These are phyloP conservation scores for Rhamnusium bicolor DNA, from an alignment of 2,888 invertebrate species.

Conservation along the genomic window DNA sequence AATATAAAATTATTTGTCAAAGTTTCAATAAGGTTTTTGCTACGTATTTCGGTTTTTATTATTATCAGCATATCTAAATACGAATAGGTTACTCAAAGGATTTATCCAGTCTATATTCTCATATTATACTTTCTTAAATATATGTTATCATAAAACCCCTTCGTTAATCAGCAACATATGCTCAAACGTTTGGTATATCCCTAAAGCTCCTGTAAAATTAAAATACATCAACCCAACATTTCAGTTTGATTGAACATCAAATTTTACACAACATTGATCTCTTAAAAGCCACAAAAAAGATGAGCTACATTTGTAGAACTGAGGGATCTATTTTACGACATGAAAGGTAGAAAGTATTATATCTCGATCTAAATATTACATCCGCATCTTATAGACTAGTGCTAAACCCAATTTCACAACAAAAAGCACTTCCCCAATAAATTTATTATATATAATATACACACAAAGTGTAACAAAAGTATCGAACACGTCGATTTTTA, in stretches of 20 bases:
- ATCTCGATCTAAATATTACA: background rate
- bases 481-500: no score
- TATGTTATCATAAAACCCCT: no score
- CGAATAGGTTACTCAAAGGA: background rate
- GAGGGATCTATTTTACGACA: constrained; percentile 2
- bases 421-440: no score
- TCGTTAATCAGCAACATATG: background rate
- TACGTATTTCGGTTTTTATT: no score
- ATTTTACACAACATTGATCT: constrained; percentile 10
- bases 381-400: background rate
- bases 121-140: background rate
- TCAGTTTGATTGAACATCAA: constrained; percentile 5
- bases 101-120: background rate
- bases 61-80: background rate
- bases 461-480: no score
- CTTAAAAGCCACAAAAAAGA: constrained; percentile 8
- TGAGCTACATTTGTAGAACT: background rate
- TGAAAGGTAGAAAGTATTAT: background rate
- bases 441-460: no score
- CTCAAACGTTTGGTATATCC: background rate
- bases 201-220: background rate
- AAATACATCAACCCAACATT: background rate
- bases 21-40: no score
- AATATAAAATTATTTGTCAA: no score
- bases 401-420: background rate